These are phyloP conservation scores for Kryptolebias ocellatus DNA, from an alignment of 2,797 vertebrate genomes.

Conservation along the genomic window DNA sequence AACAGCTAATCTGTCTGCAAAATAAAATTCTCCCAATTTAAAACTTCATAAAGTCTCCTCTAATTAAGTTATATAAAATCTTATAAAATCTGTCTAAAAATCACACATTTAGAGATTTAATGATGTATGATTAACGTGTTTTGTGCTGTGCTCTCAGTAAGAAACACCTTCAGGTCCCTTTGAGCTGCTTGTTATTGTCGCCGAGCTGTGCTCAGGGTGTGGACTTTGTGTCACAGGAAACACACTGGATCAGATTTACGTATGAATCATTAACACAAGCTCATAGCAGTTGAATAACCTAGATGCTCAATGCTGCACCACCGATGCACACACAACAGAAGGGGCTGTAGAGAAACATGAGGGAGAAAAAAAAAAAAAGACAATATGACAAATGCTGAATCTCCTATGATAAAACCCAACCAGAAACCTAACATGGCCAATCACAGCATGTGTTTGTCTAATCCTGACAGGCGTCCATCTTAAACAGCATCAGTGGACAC, in stretches of 20 bases:
- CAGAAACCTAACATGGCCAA: neutral
- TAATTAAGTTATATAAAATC: no score
- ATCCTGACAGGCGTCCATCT: slow-evolving; percentile 26
- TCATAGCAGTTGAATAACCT: slow-evolving; percentile 27
- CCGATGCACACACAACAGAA: slow-evolving; percentile 5
- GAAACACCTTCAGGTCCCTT: no score
- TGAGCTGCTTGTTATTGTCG: no score
- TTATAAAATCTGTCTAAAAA: no score
- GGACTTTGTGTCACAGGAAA: slow-evolving; percentile 9
- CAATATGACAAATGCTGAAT: neutral
- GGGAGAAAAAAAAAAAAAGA: no score
- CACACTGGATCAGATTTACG: slow-evolving; percentile 14
- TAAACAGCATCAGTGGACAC: slow-evolving; percentile 35
- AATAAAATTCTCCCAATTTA: no score
- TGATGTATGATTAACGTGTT: no score
- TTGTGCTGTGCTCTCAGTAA: no score
- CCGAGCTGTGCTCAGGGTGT: neutral
- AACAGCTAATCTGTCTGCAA: no score
- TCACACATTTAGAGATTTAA: no score
- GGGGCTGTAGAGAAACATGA: neutral
- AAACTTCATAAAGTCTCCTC: no score
- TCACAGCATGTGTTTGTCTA: slow-evolving; percentile 28
- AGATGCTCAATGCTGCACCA: slow-evolving; percentile 9
- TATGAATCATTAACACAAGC: slow-evolving; percentile 37
- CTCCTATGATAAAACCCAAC: neutral